Base-by-base conservation (phyloP, 2,113 vertebrate species). In the Nymphicus hollandicus region DNA sequence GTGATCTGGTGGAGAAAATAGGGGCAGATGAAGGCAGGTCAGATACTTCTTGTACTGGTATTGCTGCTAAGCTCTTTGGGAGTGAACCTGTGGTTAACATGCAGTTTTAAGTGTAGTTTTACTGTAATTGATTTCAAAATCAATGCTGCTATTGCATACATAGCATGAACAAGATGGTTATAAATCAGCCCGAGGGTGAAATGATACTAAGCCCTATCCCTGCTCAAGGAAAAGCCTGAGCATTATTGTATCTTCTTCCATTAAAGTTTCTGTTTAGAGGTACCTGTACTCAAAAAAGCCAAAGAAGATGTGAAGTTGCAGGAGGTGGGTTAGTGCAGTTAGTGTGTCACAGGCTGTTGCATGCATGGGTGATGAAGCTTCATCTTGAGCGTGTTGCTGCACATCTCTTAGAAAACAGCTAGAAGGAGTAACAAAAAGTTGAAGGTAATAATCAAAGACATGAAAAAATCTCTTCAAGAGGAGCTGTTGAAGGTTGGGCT, bases 11-110 rank as follows among this genome's bases (percentile, higher is more conserved):
- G 63, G 35, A 41, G 24, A 44, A 41, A 6, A 69, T 6, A 13
- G 46, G 27, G 23, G 6, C 0, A 0, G 39, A 5, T 39, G 39
- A 55, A 49, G 46, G 41, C 46, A 53, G 47, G 19, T 25, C 31
- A 19, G 23, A 0, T n/a, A 14, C 27, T 27, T 55, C 31, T 66
- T n/a, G 2, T 3, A 5, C 27, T n/a, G 23, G 5, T 43, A 6
- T 33, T 65, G 12, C n/a, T 47, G n/a, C 39, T 37, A 4, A 90
- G 56, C 15, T 41, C 11, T 43, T 61, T 33, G 22, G 55, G 37
- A 79, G 29, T 37, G 37, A 56, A 29, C 20, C 41, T 63, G 37
- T 46, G 41, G n/a, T 68, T 69, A 31, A 72, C 11, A 5, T 33
- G 23, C n/a, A n/a, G 11, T 13, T 78, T 15, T 41, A n/a, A 53